Percentiles rank a stretch among this genome's conserved stretches.
phyloP scores from a whole-genome alignment of 2,888 invertebrate genomes.

The Lagria hirta region DNA sequence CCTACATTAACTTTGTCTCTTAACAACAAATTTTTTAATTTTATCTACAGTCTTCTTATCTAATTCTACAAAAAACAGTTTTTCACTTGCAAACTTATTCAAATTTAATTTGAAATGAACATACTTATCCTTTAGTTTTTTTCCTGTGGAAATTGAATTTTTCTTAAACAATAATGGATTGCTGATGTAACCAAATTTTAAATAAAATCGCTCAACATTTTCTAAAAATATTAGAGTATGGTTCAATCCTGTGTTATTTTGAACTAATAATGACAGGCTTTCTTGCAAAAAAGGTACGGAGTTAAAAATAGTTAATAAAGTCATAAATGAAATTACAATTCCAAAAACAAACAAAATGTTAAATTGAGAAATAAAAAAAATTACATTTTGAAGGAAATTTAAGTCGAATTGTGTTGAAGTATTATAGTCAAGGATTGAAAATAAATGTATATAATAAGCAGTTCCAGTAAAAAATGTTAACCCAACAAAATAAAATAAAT shows the following conservation, averaged over 20 bases:
- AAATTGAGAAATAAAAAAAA: not conserved
- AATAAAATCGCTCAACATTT: slow-evolving; percentile 7
- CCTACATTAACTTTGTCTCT: no score
- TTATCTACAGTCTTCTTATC: slow-evolving; percentile 2
- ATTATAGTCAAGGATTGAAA: not conserved
- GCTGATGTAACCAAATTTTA: not conserved
- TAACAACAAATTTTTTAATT: slow-evolving; percentile 1
- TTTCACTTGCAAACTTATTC: slow-evolving; percentile 10
- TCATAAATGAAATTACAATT: no score
- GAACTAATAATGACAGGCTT: not conserved
- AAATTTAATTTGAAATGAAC: slow-evolving; percentile 10
- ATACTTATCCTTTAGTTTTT: slow-evolving; percentile 4
- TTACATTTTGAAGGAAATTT: no score
- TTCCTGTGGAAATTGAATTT: not conserved
- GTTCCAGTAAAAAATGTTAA: slow-evolving; percentile 6
- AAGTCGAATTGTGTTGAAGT: no score
- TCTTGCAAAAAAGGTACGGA: slow-evolving; percentile 4
- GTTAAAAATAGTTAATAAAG: no score
- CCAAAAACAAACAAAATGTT: no score
- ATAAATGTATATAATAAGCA: not conserved
- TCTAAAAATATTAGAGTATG: slow-evolving; percentile 13
- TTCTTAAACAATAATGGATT: slow-evolving; percentile 11
- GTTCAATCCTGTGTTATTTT: slow-evolving; percentile 2
- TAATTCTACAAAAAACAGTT: slow-evolving; percentile 2
- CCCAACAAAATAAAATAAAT: slow-evolving; percentile 8